Conservation (phyloP, 1,140 invertebrate species). For the Metaphire vulgaris region DNA sequence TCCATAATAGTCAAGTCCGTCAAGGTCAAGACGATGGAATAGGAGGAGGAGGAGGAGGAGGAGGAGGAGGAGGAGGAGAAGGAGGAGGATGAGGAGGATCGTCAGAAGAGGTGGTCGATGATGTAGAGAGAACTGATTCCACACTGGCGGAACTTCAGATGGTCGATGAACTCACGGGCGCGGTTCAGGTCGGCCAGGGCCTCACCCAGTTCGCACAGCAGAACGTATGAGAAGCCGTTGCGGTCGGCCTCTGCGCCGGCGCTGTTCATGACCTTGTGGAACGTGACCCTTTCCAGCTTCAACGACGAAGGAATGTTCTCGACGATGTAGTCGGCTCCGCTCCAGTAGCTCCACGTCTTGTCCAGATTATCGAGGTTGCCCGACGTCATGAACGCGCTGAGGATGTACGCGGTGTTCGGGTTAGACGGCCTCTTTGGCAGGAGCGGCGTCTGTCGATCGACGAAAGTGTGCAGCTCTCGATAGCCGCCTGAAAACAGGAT, state of each 20-base stretch:
- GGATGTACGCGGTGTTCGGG: constrained; percentile 23
- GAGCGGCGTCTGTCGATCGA: background rate
- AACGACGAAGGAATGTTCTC: constrained; percentile 19
- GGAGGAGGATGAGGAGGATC: background rate
- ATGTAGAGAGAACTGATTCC: constrained; percentile 20
- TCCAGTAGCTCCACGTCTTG: constrained; percentile 21
- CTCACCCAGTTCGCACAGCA: constrained; percentile 18
- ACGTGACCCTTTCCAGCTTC: constrained; percentile 19
- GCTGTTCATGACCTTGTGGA: constrained; percentile 11
- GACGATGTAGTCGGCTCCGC: constrained; percentile 22
- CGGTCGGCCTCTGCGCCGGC: background rate
- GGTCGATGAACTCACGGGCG: constrained; percentile 21
- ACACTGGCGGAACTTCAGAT: constrained; percentile 21
- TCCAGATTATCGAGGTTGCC: constrained; percentile 19
- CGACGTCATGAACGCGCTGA: constrained; percentile 22
- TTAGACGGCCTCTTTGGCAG: constrained; percentile 18
- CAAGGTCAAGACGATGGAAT: no score
- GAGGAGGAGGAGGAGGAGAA: no score
- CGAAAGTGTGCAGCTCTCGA: constrained; percentile 18
- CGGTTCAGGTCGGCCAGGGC: constrained; percentile 15
- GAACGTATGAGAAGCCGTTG: constrained; percentile 19
- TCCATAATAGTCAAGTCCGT: no score
- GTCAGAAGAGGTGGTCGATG: constrained; percentile 18
- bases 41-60: no score
- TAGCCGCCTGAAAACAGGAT: constrained; percentile 9